Conservation (phyloP, 2,797 vertebrate genomes). For the Micromesistius poutassou region DNA sequence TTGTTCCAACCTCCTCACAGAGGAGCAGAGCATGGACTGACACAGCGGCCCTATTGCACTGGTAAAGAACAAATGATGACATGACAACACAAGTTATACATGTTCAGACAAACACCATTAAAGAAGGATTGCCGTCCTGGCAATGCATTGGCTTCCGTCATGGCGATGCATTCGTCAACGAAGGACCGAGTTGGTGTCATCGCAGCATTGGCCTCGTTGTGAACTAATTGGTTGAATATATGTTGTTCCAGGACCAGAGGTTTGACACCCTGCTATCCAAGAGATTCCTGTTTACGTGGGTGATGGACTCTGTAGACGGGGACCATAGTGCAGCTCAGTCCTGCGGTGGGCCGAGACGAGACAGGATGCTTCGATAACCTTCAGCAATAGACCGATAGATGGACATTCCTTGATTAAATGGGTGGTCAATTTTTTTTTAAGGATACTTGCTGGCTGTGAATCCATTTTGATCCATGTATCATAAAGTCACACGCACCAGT, state of each 20-base stretch:
- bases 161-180: neutral
- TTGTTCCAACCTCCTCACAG: conserved; percentile 54
- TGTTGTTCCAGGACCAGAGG: neutral
- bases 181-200: neutral
- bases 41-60: neutral
- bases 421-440: neutral
- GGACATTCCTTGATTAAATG: neutral
- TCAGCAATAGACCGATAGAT: neutral
- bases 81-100: no score
- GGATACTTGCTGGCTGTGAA: no score
- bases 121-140: neutral
- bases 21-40: conserved; percentile 47
- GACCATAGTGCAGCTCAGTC: no score
- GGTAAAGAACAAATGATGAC: neutral
- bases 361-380: neutral
- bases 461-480: neutral
- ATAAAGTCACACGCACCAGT: neutral
- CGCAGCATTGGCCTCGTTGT: neutral
- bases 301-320: neutral
- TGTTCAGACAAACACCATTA: neutral
- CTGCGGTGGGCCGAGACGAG: neutral
- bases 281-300: neutral
- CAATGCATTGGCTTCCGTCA: neutral
- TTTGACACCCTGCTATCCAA: neutral
- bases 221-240: neutral